A percentile compares a stretch with the other conserved stretches of the same genome.
phyloP scores from a whole-genome alignment of 2,113 vertebrate genomes.

The Gila orcuttii region DNA sequence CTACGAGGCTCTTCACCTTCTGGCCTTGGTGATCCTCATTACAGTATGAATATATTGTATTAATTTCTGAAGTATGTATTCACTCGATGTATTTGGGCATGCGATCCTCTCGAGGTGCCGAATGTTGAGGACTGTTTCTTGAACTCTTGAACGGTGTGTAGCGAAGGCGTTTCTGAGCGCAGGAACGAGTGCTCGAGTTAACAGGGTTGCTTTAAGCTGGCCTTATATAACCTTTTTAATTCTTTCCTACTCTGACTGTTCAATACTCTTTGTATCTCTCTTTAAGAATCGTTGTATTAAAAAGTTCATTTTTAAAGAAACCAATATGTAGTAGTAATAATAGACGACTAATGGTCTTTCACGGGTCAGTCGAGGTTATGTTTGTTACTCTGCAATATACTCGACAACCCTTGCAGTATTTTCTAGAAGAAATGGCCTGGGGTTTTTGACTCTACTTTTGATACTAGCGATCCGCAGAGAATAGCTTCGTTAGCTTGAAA shows the following conservation, averaged over 20 bases:
- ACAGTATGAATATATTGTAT: conserved; percentile 61
- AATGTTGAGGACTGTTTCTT: conserved; percentile 70
- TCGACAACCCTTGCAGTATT: conserved; percentile 74
- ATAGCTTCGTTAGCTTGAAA: conserved; percentile 50
- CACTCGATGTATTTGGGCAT: conserved; percentile 73
- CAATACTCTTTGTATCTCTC: conserved; percentile 79
- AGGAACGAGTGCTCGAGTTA: conserved; percentile 47
- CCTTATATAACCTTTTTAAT: conserved; percentile 81
- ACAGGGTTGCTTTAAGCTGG: conserved; percentile 74
- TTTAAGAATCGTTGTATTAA: conserved; percentile 65
- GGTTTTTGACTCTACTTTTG: conserved; percentile 73
- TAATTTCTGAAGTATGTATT: conserved; percentile 56
- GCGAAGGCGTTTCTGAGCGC: conserved; percentile 62
- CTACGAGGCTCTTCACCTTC: conserved; percentile 64
- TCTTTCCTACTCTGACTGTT: conserved; percentile 81
- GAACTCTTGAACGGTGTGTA: conserved; percentile 67
- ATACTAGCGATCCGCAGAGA: conserved; percentile 69
- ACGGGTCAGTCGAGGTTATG: conserved; percentile 73
- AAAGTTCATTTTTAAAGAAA: conserved; percentile 65
- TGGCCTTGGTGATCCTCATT: conserved; percentile 67
- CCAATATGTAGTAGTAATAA: conserved; percentile 70
- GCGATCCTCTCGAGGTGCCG: conserved; percentile 68
- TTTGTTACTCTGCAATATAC: conserved; percentile 81
- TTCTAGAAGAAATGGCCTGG: conserved; percentile 67
- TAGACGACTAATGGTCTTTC: conserved; percentile 61